Evolutionary conservation across 1,140 invertebrate genomes (phyloP).

Genomic region (Trichonephila clavipes): DNA sequence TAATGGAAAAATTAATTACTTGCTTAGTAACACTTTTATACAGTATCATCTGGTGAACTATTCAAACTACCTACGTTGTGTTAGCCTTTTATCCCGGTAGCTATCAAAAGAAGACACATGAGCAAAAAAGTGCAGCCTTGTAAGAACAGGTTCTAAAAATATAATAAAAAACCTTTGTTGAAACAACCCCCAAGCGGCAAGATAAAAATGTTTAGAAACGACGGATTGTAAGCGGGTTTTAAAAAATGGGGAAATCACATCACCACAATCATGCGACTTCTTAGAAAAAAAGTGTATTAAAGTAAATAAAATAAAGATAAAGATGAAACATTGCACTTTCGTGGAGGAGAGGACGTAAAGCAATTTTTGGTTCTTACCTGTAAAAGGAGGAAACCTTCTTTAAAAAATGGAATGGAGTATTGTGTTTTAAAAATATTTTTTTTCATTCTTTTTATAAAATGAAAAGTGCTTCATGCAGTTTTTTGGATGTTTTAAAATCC

Average conservation of each 20-base stretch:
- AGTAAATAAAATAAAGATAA: neutral
- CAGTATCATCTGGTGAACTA: neutral
- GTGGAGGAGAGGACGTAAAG: neutral
- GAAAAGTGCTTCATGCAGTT: no score
- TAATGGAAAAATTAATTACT: neutral
- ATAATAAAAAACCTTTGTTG: slow-evolving; percentile 4
- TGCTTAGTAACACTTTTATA: neutral
- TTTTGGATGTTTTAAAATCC: no score
- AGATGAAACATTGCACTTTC: neutral
- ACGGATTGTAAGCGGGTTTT: neutral
- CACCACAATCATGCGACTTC: slow-evolving; percentile 22
- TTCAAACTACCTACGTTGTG: neutral
- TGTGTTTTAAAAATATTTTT: neutral
- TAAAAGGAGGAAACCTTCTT: neutral
- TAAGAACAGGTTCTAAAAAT: neutral
- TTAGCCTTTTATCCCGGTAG: neutral
- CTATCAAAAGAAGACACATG: neutral
- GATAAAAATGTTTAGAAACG: neutral
- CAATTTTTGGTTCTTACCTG: slow-evolving; percentile 5
- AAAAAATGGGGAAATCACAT: neutral
- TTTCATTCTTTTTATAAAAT: neutral
- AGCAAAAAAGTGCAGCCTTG: neutral
- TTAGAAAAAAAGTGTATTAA: neutral
- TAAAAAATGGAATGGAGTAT: neutral
- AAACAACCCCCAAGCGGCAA: slow-evolving; percentile 15